A percentile compares a stretch with the other conserved stretches of the same genome.
Evolutionary conservation across 1,140 invertebrate genomes (phyloP).

Genomic region (Bombyx mori): DNA sequence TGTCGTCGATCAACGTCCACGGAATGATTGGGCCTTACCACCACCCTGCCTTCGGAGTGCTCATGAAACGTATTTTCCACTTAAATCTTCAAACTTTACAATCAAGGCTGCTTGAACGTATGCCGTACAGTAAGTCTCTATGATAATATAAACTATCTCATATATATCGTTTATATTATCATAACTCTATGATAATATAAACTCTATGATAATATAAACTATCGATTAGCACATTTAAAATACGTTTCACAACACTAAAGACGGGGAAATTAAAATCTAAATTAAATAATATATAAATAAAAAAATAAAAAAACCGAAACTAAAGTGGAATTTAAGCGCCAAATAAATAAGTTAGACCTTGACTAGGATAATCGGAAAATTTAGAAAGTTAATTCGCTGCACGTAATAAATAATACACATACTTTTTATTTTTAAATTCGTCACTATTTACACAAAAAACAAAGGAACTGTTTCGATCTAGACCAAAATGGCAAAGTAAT

Average conservation of each 20-base stretch:
- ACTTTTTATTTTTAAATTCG: slow-evolving; percentile 41
- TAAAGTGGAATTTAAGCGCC: slow-evolving; percentile 38
- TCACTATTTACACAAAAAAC: slow-evolving; percentile 57
- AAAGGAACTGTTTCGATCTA: slow-evolving; percentile 67
- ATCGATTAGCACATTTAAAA: too few relatives aligned
- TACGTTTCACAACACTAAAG: too few relatives aligned
- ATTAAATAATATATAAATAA: slow-evolving; percentile 46
- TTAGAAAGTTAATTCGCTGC: slow-evolving; percentile 55
- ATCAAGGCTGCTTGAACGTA: too few relatives aligned
- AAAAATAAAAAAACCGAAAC: slow-evolving; percentile 41
- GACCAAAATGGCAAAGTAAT: slow-evolving; percentile 69
- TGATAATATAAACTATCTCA: too few relatives aligned
- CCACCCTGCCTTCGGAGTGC: too few relatives aligned
- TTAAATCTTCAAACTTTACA: too few relatives aligned
- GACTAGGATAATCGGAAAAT: slow-evolving; percentile 65
- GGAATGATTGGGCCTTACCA: slow-evolving; percentile 24
- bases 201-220: too few relatives aligned
- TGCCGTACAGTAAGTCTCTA: too few relatives aligned
- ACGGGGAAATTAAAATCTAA: slow-evolving; percentile 44
- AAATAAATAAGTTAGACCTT: slow-evolving; percentile 64
- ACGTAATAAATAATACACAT: slow-evolving; percentile 55
- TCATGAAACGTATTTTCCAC: too few relatives aligned
- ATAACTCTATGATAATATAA: too few relatives aligned
- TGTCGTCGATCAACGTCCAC: slow-evolving; percentile 24
- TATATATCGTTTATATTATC: too few relatives aligned